phyloP scores from a whole-genome alignment of 2,113 vertebrate genomes.

The Reinhardtius hippoglossoides region DNA sequence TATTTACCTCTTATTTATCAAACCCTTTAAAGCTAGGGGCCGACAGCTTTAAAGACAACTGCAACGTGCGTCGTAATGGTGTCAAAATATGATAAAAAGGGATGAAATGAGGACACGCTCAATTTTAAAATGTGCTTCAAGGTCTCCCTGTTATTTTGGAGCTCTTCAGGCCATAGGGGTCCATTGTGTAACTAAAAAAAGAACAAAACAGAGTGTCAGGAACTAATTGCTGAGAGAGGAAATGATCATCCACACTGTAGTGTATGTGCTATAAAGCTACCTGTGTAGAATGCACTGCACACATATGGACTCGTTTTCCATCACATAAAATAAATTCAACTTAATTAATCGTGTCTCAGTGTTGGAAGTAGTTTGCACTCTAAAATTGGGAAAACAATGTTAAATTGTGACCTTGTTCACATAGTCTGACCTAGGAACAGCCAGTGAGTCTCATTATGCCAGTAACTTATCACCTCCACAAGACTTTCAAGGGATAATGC shows the following conservation, averaged over 20 bases:
- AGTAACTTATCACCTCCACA: not conserved
- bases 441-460: conserved; percentile 6
- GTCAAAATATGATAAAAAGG: conserved; percentile 35
- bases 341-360: not conserved
- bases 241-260: conserved; percentile 23
- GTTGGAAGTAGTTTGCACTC: not conserved
- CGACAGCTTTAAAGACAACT: conserved; percentile 26
- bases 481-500: conserved; percentile 24
- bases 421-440: conserved; percentile 28
- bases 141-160: conserved; percentile 6
- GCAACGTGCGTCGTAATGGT: conserved; percentile 1
- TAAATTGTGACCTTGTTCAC: conserved; percentile 24
- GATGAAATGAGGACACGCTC: conserved; percentile 20
- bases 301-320: not conserved
- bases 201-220: not conserved
- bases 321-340: not conserved
- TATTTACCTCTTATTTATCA: conserved; percentile 48
- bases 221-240: conserved; percentile 26
- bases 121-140: conserved; percentile 31
- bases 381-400: not conserved
- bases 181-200: not conserved
- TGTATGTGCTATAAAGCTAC: not conserved
- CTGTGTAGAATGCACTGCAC: not conserved
- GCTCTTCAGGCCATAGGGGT: not conserved
- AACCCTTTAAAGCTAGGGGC: conserved; percentile 26